Evolutionary conservation across 2,888 invertebrate genomes (phyloP).

Genomic region (Mesorhabditis spiculigera): DNA sequence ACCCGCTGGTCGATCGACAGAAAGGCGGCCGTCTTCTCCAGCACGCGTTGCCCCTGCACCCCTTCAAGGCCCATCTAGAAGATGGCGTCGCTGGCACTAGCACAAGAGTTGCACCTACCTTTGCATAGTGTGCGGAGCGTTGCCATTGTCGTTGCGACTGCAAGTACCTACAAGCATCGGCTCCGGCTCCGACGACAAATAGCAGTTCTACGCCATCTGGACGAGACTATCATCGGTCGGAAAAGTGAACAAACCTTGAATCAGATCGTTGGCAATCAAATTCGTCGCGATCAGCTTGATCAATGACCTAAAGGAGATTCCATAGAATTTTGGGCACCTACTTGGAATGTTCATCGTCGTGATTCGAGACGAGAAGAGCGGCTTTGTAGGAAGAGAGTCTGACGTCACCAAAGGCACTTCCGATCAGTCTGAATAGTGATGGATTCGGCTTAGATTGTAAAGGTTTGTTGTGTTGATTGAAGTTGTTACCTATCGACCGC

Average conservation of each 20-base stretch:
- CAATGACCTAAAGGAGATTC: conserved; percentile 57
- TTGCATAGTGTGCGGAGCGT: conserved; percentile 67
- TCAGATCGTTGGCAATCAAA: conserved; percentile 68
- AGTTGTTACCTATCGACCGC: not conserved
- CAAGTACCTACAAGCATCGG: conserved; percentile 69
- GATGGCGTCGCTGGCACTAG: not conserved
- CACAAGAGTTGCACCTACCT: conserved; percentile 57
- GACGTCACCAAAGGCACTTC: conserved; percentile 13
- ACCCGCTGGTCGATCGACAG: not conserved
- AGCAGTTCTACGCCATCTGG: conserved; percentile 67
- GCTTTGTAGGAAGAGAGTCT: conserved; percentile 44
- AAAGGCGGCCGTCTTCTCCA: not conserved
- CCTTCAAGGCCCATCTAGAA: not conserved
- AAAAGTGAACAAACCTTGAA: conserved; percentile 60
- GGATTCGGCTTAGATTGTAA: too few species aligned
- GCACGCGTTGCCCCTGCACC: not conserved
- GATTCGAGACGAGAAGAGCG: conserved; percentile 36
- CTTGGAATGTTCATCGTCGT: conserved; percentile 27
- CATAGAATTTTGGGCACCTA: not conserved
- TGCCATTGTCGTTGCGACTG: conserved; percentile 68
- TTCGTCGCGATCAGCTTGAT: conserved; percentile 71
- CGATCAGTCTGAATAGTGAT: not conserved
- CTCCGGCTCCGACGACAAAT: conserved; percentile 67
- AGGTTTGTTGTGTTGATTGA: not conserved
- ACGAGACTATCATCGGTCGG: not conserved